phyloP scores from a whole-genome alignment of 1,140 invertebrate species.

The Halictus rubicundus region DNA sequence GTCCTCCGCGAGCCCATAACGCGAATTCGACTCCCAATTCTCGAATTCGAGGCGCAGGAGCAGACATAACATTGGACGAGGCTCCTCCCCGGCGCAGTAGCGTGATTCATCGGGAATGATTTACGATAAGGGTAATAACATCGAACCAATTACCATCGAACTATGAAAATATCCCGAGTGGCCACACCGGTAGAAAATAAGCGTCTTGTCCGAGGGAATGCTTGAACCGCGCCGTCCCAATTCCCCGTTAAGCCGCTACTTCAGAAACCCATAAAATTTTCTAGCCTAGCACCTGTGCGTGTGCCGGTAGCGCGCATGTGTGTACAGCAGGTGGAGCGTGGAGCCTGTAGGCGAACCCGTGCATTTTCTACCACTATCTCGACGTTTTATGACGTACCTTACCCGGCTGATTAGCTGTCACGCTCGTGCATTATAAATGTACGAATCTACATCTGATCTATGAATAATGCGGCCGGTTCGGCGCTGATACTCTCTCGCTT shows the following conservation, averaged over 20 bases:
- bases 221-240: background rate
- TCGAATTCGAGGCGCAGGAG: no score
- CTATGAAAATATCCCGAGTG: background rate
- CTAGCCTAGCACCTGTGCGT: background rate
- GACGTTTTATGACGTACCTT: conserved; percentile 66
- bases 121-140: background rate
- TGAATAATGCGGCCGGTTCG: conserved; percentile 60
- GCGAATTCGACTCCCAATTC: no score
- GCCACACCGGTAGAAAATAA: background rate
- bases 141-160: background rate
- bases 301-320: no score
- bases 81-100: no score
- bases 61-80: no score
- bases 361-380: conserved; percentile 63
- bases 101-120: background rate
- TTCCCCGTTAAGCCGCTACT: conserved; percentile 44
- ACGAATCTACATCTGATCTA: conserved; percentile 67
- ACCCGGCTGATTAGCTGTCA: conserved; percentile 67
- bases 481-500: conserved; percentile 46
- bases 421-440: conserved; percentile 67
- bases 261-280: conserved; percentile 51
- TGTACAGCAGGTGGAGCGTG: background rate
- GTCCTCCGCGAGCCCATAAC: no score
- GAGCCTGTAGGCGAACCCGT: conserved; percentile 39
- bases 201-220: background rate